Percentiles rank a stretch among this genome's conserved stretches.
Evolutionary conservation across 1,140 invertebrate genomes (phyloP).

Genomic region (Lanistes nyassanus): DNA sequence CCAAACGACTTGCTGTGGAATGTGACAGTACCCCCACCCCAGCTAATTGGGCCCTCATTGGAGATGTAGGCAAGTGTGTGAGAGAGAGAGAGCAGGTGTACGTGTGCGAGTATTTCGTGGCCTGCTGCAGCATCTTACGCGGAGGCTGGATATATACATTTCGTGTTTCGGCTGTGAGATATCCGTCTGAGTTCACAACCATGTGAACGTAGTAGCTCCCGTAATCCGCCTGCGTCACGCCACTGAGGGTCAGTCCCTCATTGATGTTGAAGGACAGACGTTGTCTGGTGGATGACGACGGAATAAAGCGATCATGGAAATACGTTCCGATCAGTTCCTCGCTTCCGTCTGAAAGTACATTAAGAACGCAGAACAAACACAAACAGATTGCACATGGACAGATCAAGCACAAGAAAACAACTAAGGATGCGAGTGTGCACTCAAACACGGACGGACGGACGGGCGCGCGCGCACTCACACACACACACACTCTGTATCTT

Average conservation of each 20-base stretch:
- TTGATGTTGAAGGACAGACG: too few species aligned
- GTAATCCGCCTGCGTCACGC: too few species aligned
- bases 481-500: not conserved
- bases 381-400: not conserved
- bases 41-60: too few species aligned
- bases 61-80: slow-evolving; percentile 2
- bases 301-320: too few species aligned
- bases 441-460: not conserved
- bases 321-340: too few species aligned
- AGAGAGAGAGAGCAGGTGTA: not conserved
- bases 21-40: too few species aligned
- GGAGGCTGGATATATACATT: not conserved
- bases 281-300: too few species aligned
- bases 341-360: too few species aligned
- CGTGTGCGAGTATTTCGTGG: not conserved
- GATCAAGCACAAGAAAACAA: not conserved
- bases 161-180: not conserved
- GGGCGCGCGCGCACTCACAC: not conserved
- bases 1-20: too few species aligned
- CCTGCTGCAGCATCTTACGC: not conserved
- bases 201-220: too few species aligned
- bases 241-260: too few species aligned
- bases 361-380: too few species aligned
- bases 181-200: not conserved
- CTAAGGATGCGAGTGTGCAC: not conserved